Base-by-base conservation (phyloP, 37 sponge, comb jelly and placozoan genomes). In the Cladorhizidae sp. region DNA sequence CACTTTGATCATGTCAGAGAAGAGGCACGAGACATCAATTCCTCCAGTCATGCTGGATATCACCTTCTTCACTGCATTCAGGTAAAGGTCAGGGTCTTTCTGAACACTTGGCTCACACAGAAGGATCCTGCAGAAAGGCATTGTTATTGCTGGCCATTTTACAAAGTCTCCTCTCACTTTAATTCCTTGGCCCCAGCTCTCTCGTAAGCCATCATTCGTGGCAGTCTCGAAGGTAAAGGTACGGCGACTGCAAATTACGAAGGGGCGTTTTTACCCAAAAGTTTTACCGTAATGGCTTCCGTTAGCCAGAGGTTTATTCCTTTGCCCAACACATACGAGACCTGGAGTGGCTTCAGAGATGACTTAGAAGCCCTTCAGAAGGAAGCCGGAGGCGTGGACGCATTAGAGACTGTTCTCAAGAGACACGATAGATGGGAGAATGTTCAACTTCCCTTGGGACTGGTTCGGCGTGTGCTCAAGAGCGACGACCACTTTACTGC, bases 1-100 rank as follows among this genome's bases (percentile, higher is more conserved):
- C 40, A 95, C 96, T 93, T 93, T 95, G 23, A 94, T 92, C 98
- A 97, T 95, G 54, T 97, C 98, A 70, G 86, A 85, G 83, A 97
- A 97, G 64, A 97, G 91, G 23, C 75, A 69, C 18, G 98, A 94
- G 62, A 97, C 86, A 72, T 97, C 95, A 37, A 90, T 74, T 5
- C 98, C 98, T 0, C 77, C 74, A 26, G 98, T 97, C 95, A 94
- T 94, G 78, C 73, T 85, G 32, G 87, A 89, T 7, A 97, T 89
- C 29, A 97, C 98, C 68, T 88, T 94, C 86, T 94, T 92, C 12
- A 97, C 90, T 0, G 83, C 90, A 40, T 84, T 72, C n/a, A 89
- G 72, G 67, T 94, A 94, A 22, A 64, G 64, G 17, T 42, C 49
- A 0, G 85, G 79, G 82, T 95, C 90, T 18, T 86, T 72, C 70